These are phyloP conservation scores for Xenotilapia caudafasciata DNA, from an alignment of 2,113 vertebrate species.

Conservation along the genomic window DNA sequence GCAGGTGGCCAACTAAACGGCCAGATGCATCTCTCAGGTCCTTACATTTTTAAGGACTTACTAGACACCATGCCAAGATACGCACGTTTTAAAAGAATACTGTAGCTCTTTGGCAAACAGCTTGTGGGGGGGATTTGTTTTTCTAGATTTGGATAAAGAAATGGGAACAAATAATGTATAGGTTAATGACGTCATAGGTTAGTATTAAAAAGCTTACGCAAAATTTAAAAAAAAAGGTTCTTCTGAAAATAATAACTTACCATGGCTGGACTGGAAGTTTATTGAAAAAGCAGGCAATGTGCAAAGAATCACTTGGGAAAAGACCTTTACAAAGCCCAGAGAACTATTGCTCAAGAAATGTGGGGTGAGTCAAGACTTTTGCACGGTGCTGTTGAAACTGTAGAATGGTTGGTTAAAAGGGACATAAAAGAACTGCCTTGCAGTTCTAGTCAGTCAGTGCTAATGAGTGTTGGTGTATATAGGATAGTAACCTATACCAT, in stretches of 20 bases:
- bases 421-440: not conserved
- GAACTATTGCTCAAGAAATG: not conserved
- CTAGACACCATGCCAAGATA: not conserved
- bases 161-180: not conserved
- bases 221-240: not conserved
- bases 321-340: not conserved
- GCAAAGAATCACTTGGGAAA: not conserved
- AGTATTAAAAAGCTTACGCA: not conserved
- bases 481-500: not conserved
- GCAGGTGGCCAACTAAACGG: not conserved
- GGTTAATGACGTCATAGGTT: not conserved
- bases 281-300: not conserved
- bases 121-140: not conserved
- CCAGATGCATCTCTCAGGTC: not conserved
- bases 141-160: not conserved
- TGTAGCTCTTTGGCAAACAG: not conserved
- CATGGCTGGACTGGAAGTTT: not conserved
- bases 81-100: fast-evolving
- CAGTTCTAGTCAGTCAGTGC: not conserved
- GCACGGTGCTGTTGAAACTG: not conserved
- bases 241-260: not conserved
- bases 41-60: not conserved
- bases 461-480: not conserved
- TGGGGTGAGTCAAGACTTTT: not conserved
- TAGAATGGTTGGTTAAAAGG: not conserved